Evolutionary conservation across 2,888 invertebrate genomes (phyloP).

Genomic region (Gastrophysa polygoni): DNA sequence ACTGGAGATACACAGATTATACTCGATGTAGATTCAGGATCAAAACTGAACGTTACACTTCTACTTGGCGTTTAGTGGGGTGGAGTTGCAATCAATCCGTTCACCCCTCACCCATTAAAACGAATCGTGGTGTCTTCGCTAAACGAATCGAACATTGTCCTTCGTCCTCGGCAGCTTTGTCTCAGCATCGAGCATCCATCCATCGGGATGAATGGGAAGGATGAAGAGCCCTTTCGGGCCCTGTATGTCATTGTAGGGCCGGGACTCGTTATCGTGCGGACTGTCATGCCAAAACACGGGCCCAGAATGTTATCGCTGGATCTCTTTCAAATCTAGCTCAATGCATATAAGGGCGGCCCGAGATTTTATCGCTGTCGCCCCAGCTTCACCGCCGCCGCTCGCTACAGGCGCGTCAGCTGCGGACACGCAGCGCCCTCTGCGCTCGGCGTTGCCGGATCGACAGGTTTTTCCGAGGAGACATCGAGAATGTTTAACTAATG

Average conservation of each 20-base stretch:
- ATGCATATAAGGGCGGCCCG: conserved; percentile 60
- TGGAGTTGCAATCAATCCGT: background rate
- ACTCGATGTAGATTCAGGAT: too few relatives aligned
- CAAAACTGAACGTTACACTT: too few relatives aligned
- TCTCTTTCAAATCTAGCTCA: conserved; percentile 62
- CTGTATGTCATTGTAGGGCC: conserved; percentile 49
- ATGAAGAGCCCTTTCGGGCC: conserved; percentile 44
- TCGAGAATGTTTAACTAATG: too few relatives aligned
- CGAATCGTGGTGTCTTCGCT: background rate
- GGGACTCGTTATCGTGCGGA: conserved; percentile 58
- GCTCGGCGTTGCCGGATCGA: background rate
- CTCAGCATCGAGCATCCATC: conserved; percentile 24
- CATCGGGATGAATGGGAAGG: conserved; percentile 35
- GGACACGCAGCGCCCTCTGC: too few relatives aligned
- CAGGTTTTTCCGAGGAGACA: background rate
- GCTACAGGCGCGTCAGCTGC: conserved; percentile 58
- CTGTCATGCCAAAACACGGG: conserved; percentile 62
- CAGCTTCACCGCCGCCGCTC: conserved; percentile 41
- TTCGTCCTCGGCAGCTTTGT: conserved; percentile 22
- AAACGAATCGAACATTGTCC: conserved; percentile 1
- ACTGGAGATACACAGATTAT: too few relatives aligned
- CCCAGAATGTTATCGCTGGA: conserved; percentile 60
- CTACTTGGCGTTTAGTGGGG: too few relatives aligned
- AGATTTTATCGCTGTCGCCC: conserved; percentile 51
- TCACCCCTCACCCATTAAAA: background rate